Percentiles rank a stretch among this genome's conserved stretches.
Conservation (phyloP, 2,888 invertebrate genomes). For the Drosophila sordidapex region DNA sequence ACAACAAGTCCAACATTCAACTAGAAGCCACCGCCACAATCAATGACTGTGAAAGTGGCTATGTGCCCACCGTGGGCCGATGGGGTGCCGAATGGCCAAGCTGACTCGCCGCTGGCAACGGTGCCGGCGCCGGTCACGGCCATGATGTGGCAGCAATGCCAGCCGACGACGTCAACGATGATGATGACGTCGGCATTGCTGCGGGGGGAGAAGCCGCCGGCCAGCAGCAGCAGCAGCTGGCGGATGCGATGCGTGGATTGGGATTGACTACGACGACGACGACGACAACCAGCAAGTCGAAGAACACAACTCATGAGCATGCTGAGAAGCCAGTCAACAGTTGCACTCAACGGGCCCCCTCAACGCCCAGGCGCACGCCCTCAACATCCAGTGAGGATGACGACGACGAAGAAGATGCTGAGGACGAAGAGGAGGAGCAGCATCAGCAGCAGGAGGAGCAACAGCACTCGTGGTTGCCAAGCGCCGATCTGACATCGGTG, state of each 20-base stretch:
- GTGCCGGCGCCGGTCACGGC: constrained; percentile 66
- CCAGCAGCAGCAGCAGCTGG: constrained; percentile 79
- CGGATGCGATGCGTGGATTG: constrained; percentile 82
- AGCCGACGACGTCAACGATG: constrained; percentile 8
- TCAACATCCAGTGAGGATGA: constrained; percentile 75
- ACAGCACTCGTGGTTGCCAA: constrained; percentile 52
- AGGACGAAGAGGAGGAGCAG: constrained; percentile 71
- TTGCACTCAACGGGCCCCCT: constrained; percentile 38
- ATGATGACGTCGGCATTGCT: constrained; percentile 15
- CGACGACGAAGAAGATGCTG: constrained; percentile 71
- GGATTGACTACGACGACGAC: constrained; percentile 82
- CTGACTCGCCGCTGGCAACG: constrained; percentile 92
- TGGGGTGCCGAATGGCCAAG: constrained; percentile 98
- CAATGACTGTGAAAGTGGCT: constrained; percentile 87
- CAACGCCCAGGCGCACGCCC: constrained; percentile 53
- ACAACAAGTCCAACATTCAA: constrained; percentile 83
- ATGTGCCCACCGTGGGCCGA: constrained; percentile 93
- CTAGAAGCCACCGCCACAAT: constrained; percentile 82
- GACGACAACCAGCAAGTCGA: constrained; percentile 21
- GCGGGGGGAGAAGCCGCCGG: constrained; percentile 78
- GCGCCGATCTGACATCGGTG: constrained; percentile 81
- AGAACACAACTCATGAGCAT: constrained; percentile 69
- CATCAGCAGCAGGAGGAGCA: constrained; percentile 28
- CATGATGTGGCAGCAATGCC: constrained; percentile 82
- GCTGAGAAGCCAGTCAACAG: constrained; percentile 63